Conservation (phyloP, 2,113 vertebrate genomes). For the Pterocles gutturalis region DNA sequence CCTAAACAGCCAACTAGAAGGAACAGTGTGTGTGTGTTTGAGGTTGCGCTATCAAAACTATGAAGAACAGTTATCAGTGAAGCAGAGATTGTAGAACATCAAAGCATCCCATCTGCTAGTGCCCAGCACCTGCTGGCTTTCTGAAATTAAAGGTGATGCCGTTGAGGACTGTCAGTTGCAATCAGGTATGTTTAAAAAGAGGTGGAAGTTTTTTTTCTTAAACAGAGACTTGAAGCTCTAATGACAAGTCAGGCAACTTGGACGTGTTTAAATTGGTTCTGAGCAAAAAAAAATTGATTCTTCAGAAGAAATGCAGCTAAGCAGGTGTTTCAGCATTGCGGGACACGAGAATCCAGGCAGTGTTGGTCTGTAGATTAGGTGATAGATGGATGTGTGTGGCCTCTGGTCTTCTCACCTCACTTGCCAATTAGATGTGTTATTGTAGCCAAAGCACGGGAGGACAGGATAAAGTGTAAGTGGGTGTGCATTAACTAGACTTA, state of each 20-base stretch:
- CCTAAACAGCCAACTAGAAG: background rate
- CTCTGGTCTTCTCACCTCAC: background rate
- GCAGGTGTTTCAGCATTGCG: background rate
- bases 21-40: background rate
- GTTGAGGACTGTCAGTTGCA: background rate
- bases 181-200: background rate
- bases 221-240: background rate
- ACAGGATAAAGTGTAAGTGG: background rate
- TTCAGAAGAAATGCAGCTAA: background rate
- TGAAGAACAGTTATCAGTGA: background rate
- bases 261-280: background rate
- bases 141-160: background rate
- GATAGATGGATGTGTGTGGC: background rate
- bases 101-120: background rate
- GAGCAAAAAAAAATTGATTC: background rate
- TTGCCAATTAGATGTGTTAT: fast-evolving
- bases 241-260: background rate
- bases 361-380: fast-evolving
- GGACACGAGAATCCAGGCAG: background rate
- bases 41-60: fast-evolving
- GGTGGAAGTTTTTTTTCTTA: background rate
- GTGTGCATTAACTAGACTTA: background rate
- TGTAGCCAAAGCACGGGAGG: background rate
- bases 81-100: background rate
- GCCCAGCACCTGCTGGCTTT: background rate